A percentile compares a stretch with the other conserved stretches of the same genome.
Conservation (phyloP, 2,888 invertebrate genomes). For the Nemurella pictetii region DNA sequence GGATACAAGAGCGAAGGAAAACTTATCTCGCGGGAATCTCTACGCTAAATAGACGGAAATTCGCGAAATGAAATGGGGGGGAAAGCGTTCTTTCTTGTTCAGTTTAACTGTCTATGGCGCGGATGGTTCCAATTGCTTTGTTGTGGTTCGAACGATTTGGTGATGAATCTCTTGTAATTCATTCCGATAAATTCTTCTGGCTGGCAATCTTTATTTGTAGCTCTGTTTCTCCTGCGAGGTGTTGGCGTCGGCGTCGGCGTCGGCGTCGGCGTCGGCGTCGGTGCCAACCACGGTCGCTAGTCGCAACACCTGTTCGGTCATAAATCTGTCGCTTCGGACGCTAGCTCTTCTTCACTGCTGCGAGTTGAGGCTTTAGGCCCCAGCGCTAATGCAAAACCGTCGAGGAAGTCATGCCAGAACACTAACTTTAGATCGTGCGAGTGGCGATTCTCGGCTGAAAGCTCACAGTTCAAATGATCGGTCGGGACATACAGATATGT, state of each 20-base stretch:
- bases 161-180: too few relatives aligned
- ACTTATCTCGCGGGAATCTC: background rate
- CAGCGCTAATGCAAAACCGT: background rate
- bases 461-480: slow-evolving; percentile 8
- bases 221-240: background rate
- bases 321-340: slow-evolving; percentile 34
- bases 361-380: background rate
- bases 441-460: background rate
- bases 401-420: background rate
- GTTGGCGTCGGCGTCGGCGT: background rate
- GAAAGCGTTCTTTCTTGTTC: background rate
- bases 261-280: background rate
- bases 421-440: background rate
- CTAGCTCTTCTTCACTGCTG: background rate
- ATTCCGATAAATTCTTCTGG: background rate
- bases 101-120: background rate
- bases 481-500: background rate
- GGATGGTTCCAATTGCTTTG: too few relatives aligned
- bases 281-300: background rate
- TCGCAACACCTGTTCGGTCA: slow-evolving; percentile 36
- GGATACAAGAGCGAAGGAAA: background rate
- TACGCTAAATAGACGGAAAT: background rate
- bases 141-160: too few relatives aligned
- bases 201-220: background rate
- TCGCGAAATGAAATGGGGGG: background rate